These are phyloP conservation scores for Drosophila phalerata DNA, from an alignment of 2,888 invertebrate species.

Conservation along the genomic window DNA sequence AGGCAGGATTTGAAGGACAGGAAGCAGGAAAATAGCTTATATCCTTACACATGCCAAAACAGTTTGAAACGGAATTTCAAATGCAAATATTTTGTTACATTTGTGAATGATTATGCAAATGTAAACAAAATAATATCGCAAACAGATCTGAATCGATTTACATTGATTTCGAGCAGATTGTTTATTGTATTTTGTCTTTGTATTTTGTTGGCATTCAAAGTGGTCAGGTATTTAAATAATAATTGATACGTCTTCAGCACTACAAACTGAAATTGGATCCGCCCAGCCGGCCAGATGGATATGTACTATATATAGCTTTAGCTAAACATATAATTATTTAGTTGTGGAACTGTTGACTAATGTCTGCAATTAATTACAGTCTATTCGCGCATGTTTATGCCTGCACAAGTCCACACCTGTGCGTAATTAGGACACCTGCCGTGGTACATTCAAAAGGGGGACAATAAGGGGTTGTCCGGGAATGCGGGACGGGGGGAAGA, in stretches of 20 bases:
- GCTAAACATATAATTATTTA: conserved; percentile 6
- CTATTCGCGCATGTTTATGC: conserved; percentile 13
- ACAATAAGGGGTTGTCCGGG: not conserved
- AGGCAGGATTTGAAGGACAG: not conserved
- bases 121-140: conserved; percentile 11
- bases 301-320: not conserved
- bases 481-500: not conserved
- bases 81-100: conserved; percentile 43
- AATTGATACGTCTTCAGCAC: conserved; percentile 5
- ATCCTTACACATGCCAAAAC: conserved; percentile 1
- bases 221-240: conserved; percentile 27
- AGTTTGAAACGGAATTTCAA: conserved; percentile 10
- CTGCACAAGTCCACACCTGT: conserved; percentile 27
- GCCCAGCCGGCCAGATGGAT: not conserved
- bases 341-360: conserved; percentile 42
- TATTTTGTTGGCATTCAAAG: conserved; percentile 10
- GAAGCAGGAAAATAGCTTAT: not conserved
- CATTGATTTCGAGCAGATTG: conserved; percentile 12
- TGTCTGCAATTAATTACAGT: conserved; percentile 48
- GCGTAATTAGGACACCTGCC: conserved; percentile 47
- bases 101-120: conserved; percentile 48
- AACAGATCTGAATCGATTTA: conserved; percentile 24
- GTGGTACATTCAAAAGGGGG: conserved; percentile 8
- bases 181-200: conserved; percentile 1
- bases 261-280: conserved; percentile 8